Evolutionary conservation across 2,797 vertebrate genomes (phyloP), one percentile per base, ranked within the genome.

Genomic region (Rhabdomys pumilio): DNA sequence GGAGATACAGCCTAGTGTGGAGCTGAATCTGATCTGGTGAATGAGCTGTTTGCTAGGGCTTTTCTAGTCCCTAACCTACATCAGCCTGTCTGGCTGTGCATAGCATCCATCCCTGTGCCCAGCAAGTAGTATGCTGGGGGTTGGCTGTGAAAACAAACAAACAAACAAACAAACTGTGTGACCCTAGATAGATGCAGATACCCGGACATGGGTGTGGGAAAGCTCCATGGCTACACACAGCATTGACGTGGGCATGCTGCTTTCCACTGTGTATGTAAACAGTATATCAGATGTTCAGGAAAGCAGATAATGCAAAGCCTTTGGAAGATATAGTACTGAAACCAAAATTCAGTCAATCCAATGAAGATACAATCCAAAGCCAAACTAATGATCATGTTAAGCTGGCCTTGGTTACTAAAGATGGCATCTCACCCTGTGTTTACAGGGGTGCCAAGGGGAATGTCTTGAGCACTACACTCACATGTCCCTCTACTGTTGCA

Each of bases 361-460:
- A 98, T 99, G 38, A 98, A 98, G 97, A 98, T 95, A 67, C 76
- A 89, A 93, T 77, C 44, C 92, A 83, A 0, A 93, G 97, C 97
- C 95, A 84, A 98, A 97, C 47, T 47, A 94, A 93, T 12, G 7
- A 96, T 97, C 95, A 89, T 98, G 98, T 98, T 98, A 97, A 98
- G 97, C 98, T 98, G 98, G 98, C 98, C 99, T 80, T n/a, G 92
- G 98, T 98, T 98, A 98, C 59, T 95, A 53, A 10, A 98, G 97
- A 97, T 97, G 94, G 92, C 92, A 92, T 91, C 97, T 98, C 97
- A 96, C n/a, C 99, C 98, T 96, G 96, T 98, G 96, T 50, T 97
- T 95, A 77, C 96, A 97, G 94, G 96, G 92, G 80, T 98, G 97
- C 98, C 96, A 97, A 98, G 98, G 98, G 98, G 96, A 92, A 80